Evolutionary conservation across 2,888 invertebrate genomes (phyloP), one percentile per base, ranked within the genome.

Genomic region (Tethea ocularis): DNA sequence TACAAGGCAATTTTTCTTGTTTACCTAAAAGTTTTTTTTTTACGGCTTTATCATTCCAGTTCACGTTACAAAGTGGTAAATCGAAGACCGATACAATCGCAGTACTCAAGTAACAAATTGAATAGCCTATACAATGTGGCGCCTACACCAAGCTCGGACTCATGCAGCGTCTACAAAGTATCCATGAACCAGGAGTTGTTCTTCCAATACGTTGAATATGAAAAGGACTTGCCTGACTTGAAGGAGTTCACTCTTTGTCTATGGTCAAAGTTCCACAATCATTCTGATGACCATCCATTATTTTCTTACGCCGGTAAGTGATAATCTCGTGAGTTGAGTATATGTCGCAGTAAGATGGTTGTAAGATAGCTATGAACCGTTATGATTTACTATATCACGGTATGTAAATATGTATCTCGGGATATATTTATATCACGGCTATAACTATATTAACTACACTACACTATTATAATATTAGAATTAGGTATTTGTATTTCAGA

Each of bases 231-330:
- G 38, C 97, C 97, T 0, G 95, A 96, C 77, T 78, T 97, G 70
- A 96, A 96, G 72, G 97, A 97, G 83, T 97, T 97, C 82, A 97
- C 97, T 0, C 91, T 97, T 11, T 97, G 97, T 80, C 94, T 95
- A 88, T 97, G 97, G 97, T 95, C 94, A 72, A 96, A 97, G 75
- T 97, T 97, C 78, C 95, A 95, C 72, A 97, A 97, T 77, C 97
- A 97, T 79, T 95, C 95, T 24, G 96, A 95, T 61, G 97, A 97
- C 79, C 97, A 97, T 89, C 96, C 97, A 0, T 83, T 97, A 58
- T 96, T 97, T 80, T 97, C 97, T 17, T 97, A 97, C 82, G 94
- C 97, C 74, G 95, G 97, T 97, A 83, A 95, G 87, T 75, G 51
- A 13, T 29, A 33, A 33, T 56, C 13, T 33, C 23, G 23, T 20